Percentiles rank a stretch among this genome's conserved stretches.
Evolutionary conservation across 2,797 vertebrate genomes (phyloP).

Genomic region (Cirrhinus mrigala): DNA sequence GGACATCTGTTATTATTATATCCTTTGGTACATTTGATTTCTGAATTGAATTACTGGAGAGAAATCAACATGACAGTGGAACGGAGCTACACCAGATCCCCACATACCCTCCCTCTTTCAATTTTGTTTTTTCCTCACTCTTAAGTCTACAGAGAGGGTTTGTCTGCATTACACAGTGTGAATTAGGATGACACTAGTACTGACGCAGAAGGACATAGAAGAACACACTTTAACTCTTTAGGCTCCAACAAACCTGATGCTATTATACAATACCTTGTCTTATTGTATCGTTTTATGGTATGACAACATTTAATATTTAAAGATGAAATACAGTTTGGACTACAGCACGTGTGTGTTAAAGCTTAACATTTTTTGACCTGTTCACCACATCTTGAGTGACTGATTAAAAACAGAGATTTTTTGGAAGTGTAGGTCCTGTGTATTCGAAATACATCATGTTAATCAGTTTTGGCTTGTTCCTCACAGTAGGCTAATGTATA

Average conservation of each 20-base stretch:
- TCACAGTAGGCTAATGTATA: background rate
- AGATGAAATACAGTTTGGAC: background rate
- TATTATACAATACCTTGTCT: background rate
- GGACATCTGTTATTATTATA: conserved; percentile 39
- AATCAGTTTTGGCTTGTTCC: background rate
- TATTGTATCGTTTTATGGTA: background rate
- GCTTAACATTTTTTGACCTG: background rate
- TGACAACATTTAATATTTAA: background rate
- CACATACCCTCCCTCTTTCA: conserved; percentile 11
- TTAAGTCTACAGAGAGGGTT: conserved; percentile 12
- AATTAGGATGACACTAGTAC: conserved; percentile 21
- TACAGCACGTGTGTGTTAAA: background rate
- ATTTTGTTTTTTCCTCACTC: background rate
- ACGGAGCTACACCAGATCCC: conserved; percentile 20
- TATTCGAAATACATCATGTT: background rate
- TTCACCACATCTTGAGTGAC: background rate
- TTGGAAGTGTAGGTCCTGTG: background rate
- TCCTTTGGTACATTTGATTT: conserved; percentile 46
- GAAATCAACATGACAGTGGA: conserved; percentile 49
- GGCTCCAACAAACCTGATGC: background rate
- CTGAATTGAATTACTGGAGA: conserved; percentile 37
- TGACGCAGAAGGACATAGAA: conserved; percentile 23
- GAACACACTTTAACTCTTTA: background rate
- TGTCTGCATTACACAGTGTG: conserved; percentile 13
- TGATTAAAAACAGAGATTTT: background rate